Evolutionary conservation across 1,140 invertebrate species (phyloP).

Genomic region (Parasteatoda tepidariorum): DNA sequence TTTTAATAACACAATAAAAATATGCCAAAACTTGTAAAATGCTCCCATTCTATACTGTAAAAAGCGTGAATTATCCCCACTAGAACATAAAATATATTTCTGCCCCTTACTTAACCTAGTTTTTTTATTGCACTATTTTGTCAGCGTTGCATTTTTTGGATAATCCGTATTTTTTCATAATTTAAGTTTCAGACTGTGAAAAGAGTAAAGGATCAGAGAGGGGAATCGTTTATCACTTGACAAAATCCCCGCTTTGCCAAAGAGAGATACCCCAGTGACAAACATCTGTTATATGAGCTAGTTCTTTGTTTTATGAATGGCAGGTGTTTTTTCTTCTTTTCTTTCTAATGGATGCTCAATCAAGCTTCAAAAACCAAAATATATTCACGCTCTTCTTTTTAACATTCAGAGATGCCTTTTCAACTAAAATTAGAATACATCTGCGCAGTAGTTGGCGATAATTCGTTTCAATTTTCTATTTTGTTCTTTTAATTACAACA

Average conservation of each 20-base stretch:
- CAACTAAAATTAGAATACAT: neutral
- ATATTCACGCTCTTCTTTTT: neutral
- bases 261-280: conserved; percentile 1
- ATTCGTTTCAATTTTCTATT: too few relatives aligned
- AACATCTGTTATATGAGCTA: conserved; percentile 38
- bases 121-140: neutral
- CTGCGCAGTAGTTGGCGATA: too few relatives aligned
- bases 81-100: too few relatives aligned
- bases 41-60: too few relatives aligned
- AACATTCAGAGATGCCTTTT: neutral
- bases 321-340: conserved; percentile 46
- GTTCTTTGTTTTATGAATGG: conserved; percentile 53
- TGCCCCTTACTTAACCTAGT: too few relatives aligned
- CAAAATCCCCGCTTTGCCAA: neutral
- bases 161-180: neutral
- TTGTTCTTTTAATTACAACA: too few relatives aligned
- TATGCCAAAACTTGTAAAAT: too few relatives aligned
- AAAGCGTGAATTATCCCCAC: too few relatives aligned
- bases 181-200: neutral
- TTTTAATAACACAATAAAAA: too few relatives aligned
- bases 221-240: conserved; percentile 40
- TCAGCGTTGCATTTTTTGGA: neutral
- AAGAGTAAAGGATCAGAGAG: neutral
- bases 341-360: neutral
- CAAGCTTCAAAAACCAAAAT: neutral